These are phyloP conservation scores for Athene cunicularia DNA, from an alignment of 2,113 vertebrate genomes.

Conservation along the genomic window DNA sequence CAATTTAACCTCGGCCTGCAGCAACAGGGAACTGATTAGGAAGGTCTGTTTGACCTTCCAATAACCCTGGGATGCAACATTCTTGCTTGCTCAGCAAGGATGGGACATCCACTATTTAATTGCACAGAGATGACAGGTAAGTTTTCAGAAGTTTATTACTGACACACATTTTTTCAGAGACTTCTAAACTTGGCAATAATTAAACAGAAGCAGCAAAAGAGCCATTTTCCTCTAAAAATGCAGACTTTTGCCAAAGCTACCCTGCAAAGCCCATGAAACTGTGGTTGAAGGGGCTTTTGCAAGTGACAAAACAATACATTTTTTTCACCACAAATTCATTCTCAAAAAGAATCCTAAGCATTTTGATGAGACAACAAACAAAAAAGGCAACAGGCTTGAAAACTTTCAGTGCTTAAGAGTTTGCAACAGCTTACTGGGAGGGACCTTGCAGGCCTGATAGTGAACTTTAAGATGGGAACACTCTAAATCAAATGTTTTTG, in stretches of 20 bases:
- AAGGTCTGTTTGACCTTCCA: background rate
- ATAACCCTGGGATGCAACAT: background rate
- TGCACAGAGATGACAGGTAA: background rate
- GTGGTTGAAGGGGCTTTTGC: background rate
- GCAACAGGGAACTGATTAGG: background rate
- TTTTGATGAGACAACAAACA: background rate
- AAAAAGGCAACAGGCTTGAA: background rate
- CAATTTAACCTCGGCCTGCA: background rate
- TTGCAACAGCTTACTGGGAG: background rate
- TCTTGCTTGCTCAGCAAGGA: background rate
- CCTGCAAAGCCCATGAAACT: background rate
- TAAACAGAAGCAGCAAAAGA: background rate
- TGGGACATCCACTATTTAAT: background rate
- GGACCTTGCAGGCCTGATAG: background rate
- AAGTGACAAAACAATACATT: background rate
- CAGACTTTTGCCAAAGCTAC: background rate
- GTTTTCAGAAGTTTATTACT: background rate
- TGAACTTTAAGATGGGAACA: too few relatives aligned
- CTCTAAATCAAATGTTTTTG: background rate
- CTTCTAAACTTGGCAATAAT: background rate
- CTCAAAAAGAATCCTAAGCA: background rate
- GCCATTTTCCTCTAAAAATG: background rate
- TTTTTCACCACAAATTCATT: background rate
- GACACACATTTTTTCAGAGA: background rate
- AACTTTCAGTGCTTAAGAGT: background rate